phyloP scores from a whole-genome alignment of 2,797 vertebrate genomes.

The Tragopan temminckii region DNA sequence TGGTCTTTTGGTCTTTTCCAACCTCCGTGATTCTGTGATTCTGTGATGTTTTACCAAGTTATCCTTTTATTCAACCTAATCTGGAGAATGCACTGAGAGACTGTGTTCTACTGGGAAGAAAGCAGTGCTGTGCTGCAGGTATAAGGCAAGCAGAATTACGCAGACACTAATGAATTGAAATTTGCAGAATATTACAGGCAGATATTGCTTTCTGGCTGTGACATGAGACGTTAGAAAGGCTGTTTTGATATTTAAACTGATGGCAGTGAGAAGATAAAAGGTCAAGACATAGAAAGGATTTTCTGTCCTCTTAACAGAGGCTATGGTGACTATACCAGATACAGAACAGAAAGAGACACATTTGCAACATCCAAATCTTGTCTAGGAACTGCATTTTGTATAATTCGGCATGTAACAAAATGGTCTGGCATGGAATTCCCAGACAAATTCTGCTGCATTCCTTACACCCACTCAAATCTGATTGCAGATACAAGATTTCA shows the following conservation, averaged over 20 bases:
- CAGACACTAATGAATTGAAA: constrained; percentile 2
- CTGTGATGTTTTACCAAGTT: background rate
- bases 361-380: background rate
- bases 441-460: background rate
- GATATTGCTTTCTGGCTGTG: background rate
- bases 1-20: too few species aligned
- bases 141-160: background rate
- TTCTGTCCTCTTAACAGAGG: background rate
- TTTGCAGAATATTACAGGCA: background rate
- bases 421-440: background rate
- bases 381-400: background rate
- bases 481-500: background rate
- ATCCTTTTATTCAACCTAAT: background rate
- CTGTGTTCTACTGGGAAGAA: background rate
- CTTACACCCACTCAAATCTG: background rate
- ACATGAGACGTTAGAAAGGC: background rate
- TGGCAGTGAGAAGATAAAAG: background rate
- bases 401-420: background rate
- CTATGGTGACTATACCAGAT: background rate
- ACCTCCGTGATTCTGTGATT: background rate
- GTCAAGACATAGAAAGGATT: background rate
- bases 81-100: too few species aligned
- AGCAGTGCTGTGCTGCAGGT: background rate
- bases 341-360: background rate
- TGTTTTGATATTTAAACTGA: background rate